Conservation (phyloP, 2,113 vertebrate genomes). For the Labeo catla region DNA sequence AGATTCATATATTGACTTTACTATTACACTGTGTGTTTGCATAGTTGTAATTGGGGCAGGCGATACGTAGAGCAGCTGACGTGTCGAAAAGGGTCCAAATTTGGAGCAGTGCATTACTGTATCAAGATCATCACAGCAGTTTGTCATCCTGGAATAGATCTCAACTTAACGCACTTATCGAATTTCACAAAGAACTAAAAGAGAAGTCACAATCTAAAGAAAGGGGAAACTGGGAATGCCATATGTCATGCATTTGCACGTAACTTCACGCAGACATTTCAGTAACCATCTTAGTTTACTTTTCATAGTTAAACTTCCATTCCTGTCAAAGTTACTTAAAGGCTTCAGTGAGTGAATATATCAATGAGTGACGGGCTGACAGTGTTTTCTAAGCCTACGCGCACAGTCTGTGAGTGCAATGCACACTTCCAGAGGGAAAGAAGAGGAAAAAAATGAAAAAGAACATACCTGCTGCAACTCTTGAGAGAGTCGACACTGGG, state of each 20-base stretch:
- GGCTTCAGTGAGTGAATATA: neutral
- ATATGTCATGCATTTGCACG: slow-evolving; percentile 5
- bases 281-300: neutral
- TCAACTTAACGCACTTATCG: slow-evolving; percentile 55
- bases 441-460: neutral
- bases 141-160: slow-evolving; percentile 8
- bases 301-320: neutral
- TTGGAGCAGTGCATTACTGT: slow-evolving; percentile 47
- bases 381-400: neutral
- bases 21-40: slow-evolving; percentile 59
- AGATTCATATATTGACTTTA: slow-evolving; percentile 33
- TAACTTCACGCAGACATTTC: neutral
- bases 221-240: neutral
- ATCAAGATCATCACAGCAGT: slow-evolving; percentile 41
- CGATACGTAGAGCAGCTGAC: slow-evolving; percentile 56
- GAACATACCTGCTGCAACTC: slow-evolving; percentile 74
- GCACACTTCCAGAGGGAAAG: slow-evolving; percentile 27
- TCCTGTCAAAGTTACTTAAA: neutral
- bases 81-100: slow-evolving; percentile 61
- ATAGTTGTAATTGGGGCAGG: slow-evolving; percentile 59
- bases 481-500: slow-evolving; percentile 52
- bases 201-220: neutral
- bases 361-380: neutral
- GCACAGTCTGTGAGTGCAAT: neutral
- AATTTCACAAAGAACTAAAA: neutral